Percentiles rank a stretch among this genome's conserved stretches.
These are phyloP conservation scores for Mimas tiliae DNA, from an alignment of 2,888 invertebrate species.

Conservation along the genomic window DNA sequence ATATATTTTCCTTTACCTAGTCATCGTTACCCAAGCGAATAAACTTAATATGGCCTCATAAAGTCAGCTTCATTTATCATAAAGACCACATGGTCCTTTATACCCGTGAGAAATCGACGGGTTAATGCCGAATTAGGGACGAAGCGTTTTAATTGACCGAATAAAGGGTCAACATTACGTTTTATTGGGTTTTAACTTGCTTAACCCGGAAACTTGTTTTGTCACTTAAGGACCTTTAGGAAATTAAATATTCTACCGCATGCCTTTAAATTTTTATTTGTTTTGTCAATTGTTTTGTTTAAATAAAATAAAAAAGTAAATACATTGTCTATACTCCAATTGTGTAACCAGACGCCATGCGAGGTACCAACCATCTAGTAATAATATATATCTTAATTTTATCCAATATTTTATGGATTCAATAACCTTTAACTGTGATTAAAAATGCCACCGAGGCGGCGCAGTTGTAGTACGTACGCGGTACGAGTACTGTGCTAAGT, in stretches of 20 bases:
- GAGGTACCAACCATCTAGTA: too few relatives aligned
- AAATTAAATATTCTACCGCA: neutral
- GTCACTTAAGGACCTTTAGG: conserved; percentile 18
- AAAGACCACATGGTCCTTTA: conserved; percentile 34
- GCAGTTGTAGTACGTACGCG: too few relatives aligned
- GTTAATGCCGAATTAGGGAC: conserved; percentile 39
- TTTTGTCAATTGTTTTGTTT: neutral
- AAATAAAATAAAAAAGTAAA: neutral
- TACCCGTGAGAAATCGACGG: conserved; percentile 42
- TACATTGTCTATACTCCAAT: too few relatives aligned
- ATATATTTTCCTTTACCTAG: neutral
- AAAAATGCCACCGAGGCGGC: too few relatives aligned
- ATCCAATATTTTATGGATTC: too few relatives aligned
- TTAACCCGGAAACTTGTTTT: conserved; percentile 25
- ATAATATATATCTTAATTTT: too few relatives aligned
- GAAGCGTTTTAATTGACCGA: conserved; percentile 43
- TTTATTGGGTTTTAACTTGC: conserved; percentile 29
- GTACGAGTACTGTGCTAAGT: too few relatives aligned
- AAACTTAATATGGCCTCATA: conserved; percentile 35
- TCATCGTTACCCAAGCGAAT: conserved; percentile 25
- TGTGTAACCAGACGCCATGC: too few relatives aligned
- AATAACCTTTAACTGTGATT: too few relatives aligned
- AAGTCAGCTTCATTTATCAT: conserved; percentile 41
- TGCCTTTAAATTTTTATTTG: neutral
- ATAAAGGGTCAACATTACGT: conserved; percentile 31